Base-by-base conservation (phyloP, 2,113 vertebrate species). In the Raja brachyura region DNA sequence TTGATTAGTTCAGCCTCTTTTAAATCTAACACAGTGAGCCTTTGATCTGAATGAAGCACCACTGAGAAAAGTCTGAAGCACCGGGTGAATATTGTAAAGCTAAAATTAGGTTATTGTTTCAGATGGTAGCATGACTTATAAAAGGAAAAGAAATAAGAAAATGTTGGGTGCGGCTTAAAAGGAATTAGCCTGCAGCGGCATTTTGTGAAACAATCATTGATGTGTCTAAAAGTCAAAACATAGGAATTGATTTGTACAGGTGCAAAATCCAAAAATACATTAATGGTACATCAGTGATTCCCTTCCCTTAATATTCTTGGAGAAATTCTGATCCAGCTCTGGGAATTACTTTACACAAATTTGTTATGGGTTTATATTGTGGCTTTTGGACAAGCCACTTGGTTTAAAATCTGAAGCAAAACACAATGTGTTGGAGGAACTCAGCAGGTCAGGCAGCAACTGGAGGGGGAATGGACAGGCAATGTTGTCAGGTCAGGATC, bases 201-300 rank as follows among this genome's bases (percentile, higher is more conserved):
- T 66, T 90, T 90, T 54, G 20, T 39, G 14, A 90, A 90, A 90
- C 63, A 90, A 90, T 33, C 86, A n/a, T 66, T 90, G 31, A 70
- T 68, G 66, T 68, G 31, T 22, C 86, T 39, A 31, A 70, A 90
- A 68, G 33, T 39, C 31, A 70, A 90, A 90, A 39, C 66, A 81
- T 5, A 39, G 66, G 86, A 70, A 90, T 33, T 90, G 5, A 90
- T 90, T 90, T 66, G 66, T 90, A 11, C 59, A 70, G 86, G 61
- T 90, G 59, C 59, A 90, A 48, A 20, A 90, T 66, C 85, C 54
- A 33, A 59, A 25, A 33, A 63, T 31, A 33, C n/a, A 68, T 18
- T 5, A 68, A 33, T 90, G 9, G 66, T 33, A 68, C 18, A 90
- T 61, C 63, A 68, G 22, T 39, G 59, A 13, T 90, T 70, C 20